These are phyloP conservation scores for Scrobipalpa atriplicella DNA, from an alignment of 2,888 invertebrate genomes.

Conservation along the genomic window DNA sequence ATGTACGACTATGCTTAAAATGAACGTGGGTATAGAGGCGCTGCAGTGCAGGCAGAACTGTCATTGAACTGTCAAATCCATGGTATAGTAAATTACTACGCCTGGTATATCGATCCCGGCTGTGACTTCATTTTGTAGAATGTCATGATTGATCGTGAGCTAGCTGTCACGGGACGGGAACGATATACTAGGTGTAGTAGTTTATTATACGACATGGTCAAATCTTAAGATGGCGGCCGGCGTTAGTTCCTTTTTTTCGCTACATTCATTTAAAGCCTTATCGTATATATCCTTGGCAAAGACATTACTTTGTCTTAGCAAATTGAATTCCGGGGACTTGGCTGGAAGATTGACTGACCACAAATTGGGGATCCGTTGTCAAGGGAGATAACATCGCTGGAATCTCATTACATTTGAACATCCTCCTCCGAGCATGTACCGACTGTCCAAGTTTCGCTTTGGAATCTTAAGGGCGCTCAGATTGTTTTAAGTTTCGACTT, in stretches of 20 bases:
- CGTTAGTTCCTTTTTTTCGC: too few species aligned
- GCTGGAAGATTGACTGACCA: constrained; percentile 76
- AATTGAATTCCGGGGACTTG: constrained; percentile 75
- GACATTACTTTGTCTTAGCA: constrained; percentile 73
- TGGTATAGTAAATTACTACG: too few species aligned
- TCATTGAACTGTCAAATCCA: too few species aligned
- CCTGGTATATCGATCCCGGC: too few species aligned
- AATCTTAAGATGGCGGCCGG: too few species aligned
- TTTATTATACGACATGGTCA: too few species aligned
- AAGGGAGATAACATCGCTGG: constrained; percentile 75
- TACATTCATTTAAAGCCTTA: background rate
- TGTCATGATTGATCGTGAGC: too few species aligned
- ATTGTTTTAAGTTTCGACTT: constrained; percentile 47
- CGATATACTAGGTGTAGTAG: too few species aligned
- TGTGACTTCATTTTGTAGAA: too few species aligned
- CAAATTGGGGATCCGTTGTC: constrained; percentile 80
- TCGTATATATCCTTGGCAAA: constrained; percentile 50
- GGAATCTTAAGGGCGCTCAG: constrained; percentile 60
- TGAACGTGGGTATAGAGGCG: too few species aligned
- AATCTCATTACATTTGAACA: constrained; percentile 78
- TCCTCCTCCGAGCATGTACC: constrained; percentile 60
- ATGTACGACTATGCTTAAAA: background rate
- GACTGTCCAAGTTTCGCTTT: constrained; percentile 57
- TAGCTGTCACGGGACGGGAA: too few species aligned
- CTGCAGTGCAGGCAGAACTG: too few species aligned